Percentiles rank a stretch among this genome's conserved stretches.
Evolutionary conservation across 2,113 vertebrate genomes (phyloP).

Genomic region (Campylorhamphus procurvoides): DNA sequence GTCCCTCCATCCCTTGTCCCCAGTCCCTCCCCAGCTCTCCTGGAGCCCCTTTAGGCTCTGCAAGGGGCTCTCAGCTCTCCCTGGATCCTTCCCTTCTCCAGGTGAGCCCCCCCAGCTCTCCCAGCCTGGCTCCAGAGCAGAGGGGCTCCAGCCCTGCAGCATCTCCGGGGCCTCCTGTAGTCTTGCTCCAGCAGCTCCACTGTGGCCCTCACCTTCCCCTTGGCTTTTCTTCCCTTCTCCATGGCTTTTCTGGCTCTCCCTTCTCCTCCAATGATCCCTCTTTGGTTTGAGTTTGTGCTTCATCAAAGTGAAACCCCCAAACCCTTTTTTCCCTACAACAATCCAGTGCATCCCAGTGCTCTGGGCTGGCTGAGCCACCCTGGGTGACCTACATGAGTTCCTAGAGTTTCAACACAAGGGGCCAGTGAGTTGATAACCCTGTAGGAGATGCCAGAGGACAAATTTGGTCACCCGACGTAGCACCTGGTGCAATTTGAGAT

Average conservation of each 20-base stretch:
- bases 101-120: not conserved
- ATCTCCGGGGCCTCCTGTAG: accelerated
- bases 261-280: not conserved
- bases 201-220: not conserved
- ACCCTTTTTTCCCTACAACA: not conserved
- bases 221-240: not conserved
- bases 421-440: not conserved
- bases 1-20: not conserved
- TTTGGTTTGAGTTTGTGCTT: not conserved
- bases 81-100: not conserved
- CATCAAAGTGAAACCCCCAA: not conserved
- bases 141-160: not conserved
- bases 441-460: not conserved
- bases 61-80: not conserved
- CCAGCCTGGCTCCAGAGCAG: not conserved
- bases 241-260: not conserved
- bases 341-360: no score
- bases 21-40: not conserved
- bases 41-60: not conserved
- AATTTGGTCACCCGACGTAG: not conserved
- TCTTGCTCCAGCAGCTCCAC: not conserved
- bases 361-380: not conserved
- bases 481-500: not conserved
- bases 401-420: not conserved
- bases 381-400: not conserved